Conservation (phyloP, 1,140 invertebrate genomes). For the Ceratitis capitata region DNA sequence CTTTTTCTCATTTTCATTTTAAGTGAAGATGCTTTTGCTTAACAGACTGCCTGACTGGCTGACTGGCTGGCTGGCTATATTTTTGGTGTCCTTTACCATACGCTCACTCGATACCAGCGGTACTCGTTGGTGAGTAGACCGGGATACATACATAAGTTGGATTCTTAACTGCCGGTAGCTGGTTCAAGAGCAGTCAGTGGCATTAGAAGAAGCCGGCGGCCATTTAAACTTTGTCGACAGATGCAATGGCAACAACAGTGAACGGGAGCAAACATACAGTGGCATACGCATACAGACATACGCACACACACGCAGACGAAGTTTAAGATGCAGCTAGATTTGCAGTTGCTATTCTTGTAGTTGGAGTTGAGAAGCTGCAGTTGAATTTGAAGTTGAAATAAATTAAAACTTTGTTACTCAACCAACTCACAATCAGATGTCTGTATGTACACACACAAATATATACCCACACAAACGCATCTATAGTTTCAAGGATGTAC, state of each 20-base stretch:
- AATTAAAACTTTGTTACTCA: slow-evolving; percentile 34
- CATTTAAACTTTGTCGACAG: slow-evolving; percentile 37
- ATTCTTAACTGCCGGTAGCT: background rate
- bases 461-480: background rate
- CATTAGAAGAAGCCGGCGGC: slow-evolving; percentile 28
- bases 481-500: too few species aligned
- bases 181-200: slow-evolving; percentile 9
- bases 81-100: background rate
- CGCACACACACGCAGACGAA: background rate
- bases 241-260: background rate
- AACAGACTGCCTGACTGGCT: background rate
- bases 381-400: slow-evolving; percentile 35
- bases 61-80: background rate
- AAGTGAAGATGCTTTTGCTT: background rate
- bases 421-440: background rate
- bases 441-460: background rate
- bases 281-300: background rate
- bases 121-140: background rate
- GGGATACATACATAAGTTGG: background rate
- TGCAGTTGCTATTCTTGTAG: background rate
- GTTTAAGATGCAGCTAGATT: background rate
- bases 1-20: background rate
- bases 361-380: background rate
- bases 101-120: background rate
- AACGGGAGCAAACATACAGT: background rate